Conservation (phyloP, 2,888 invertebrate species). For the Epinotia ramella region DNA sequence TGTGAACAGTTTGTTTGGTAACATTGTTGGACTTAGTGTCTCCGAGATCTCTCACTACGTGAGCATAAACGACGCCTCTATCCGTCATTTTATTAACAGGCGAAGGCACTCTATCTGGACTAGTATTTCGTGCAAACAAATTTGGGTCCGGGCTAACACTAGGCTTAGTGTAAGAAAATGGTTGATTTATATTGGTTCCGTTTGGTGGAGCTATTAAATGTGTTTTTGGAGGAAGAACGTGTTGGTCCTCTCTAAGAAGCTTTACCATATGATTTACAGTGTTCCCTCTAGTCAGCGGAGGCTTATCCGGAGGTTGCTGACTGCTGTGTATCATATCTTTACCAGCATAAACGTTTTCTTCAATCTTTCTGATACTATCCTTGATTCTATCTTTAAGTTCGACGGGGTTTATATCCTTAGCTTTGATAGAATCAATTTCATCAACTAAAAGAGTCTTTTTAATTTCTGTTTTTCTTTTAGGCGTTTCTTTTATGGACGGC, state of each 20-base stretch:
- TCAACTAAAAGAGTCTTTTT: slow-evolving; percentile 72
- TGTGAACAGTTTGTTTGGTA: slow-evolving; percentile 82
- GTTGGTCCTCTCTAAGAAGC: slow-evolving; percentile 89
- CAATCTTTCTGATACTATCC: slow-evolving; percentile 80
- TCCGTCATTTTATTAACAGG: slow-evolving; percentile 82
- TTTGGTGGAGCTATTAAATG: slow-evolving; percentile 87
- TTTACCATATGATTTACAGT: slow-evolving; percentile 92
- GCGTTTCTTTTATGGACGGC: slow-evolving; percentile 71
- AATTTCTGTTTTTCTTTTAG: slow-evolving; percentile 74
- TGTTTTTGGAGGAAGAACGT: slow-evolving; percentile 87
- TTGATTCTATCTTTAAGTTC: slow-evolving; percentile 82
- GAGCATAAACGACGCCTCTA: slow-evolving; percentile 90
- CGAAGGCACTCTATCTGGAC: slow-evolving; percentile 78
- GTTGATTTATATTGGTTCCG: slow-evolving; percentile 90
- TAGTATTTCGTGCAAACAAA: slow-evolving; percentile 73
- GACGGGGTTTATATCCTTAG: slow-evolving; percentile 61
- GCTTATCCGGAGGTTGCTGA: slow-evolving; percentile 88
- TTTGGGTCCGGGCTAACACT: slow-evolving; percentile 83
- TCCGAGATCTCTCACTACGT: slow-evolving; percentile 86
- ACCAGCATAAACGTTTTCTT: slow-evolving; percentile 79
- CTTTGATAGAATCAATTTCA: slow-evolving; percentile 71
- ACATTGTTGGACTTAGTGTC: slow-evolving; percentile 61
- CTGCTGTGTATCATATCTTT: slow-evolving; percentile 90
- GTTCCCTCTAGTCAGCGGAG: slow-evolving; percentile 88
- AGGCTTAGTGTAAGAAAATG: slow-evolving; percentile 91